Evolutionary conservation across 2,113 vertebrate genomes (phyloP).

Genomic region (Sinocyclocheilus rhinocerous): DNA sequence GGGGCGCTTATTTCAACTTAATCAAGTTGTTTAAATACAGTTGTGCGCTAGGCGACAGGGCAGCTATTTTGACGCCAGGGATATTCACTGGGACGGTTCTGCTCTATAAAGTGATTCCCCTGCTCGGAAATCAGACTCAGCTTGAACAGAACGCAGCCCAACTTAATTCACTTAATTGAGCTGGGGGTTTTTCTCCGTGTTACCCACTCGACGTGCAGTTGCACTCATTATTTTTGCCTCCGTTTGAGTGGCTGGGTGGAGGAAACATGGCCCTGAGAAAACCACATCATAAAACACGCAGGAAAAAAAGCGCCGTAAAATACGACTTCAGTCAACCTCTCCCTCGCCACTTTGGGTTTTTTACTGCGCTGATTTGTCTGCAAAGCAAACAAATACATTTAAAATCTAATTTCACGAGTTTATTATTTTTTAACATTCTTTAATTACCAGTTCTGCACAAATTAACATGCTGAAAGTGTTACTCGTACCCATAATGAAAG

Average conservation of each 20-base stretch:
- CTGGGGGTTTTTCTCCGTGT: constrained; percentile 29
- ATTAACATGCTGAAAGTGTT: too few species aligned
- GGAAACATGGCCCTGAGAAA: constrained; percentile 46
- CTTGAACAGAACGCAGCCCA: constrained; percentile 44
- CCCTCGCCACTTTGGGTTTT: background rate
- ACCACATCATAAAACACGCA: constrained; percentile 53
- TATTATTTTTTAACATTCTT: too few species aligned
- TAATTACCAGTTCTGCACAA: too few species aligned
- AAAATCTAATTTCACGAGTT: too few species aligned
- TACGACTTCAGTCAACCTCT: constrained; percentile 48
- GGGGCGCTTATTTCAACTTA: constrained; percentile 50
- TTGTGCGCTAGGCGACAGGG: constrained; percentile 32
- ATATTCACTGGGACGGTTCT: constrained; percentile 53
- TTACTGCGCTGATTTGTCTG: too few species aligned
- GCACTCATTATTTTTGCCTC: constrained; percentile 57
- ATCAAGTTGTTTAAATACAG: constrained; percentile 61
- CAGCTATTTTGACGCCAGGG: constrained; percentile 59
- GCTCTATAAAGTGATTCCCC: constrained; percentile 60
- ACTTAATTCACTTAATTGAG: constrained; percentile 58
- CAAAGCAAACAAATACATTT: too few species aligned
- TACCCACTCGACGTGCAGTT: constrained; percentile 49
- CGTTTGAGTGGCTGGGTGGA: constrained; percentile 43
- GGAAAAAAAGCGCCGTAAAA: constrained; percentile 54
- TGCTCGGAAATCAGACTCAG: constrained; percentile 57
- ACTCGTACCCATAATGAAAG: too few species aligned